Evolutionary conservation across 2,797 vertebrate genomes (phyloP).

Genomic region (Acanthurus tractus): DNA sequence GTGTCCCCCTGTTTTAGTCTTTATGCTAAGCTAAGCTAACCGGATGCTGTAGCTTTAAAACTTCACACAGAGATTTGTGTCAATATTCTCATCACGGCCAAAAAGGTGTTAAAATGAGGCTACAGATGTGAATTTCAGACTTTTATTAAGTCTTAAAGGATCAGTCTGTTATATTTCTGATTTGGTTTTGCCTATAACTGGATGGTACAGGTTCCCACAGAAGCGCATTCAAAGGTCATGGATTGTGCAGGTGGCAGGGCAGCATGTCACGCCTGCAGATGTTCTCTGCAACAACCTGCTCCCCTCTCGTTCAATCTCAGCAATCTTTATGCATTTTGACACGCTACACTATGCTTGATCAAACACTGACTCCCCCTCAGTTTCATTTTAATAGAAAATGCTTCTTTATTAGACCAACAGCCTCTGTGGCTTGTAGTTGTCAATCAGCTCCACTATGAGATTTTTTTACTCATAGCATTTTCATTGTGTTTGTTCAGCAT

Average conservation of each 20-base stretch:
- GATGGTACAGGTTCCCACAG: conserved; percentile 45
- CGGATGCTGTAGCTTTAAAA: neutral
- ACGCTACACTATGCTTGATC: neutral
- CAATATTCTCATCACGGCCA: neutral
- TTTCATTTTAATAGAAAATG: conserved; percentile 30
- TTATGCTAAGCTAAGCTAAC: conserved; percentile 2
- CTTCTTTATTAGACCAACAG: conserved; percentile 11
- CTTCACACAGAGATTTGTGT: neutral
- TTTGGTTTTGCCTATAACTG: conserved; percentile 47
- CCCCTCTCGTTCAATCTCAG: conserved; percentile 9
- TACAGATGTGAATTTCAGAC: conserved; percentile 67
- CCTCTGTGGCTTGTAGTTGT: conserved; percentile 14
- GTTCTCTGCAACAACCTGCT: conserved; percentile 13
- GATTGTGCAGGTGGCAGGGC: conserved; percentile 28
- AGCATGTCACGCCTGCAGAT: conserved; percentile 10
- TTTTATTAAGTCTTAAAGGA: conserved; percentile 41
- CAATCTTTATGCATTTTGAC: conserved; percentile 20
- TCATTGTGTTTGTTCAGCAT: neutral
- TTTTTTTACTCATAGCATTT: conserved; percentile 1
- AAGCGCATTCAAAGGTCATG: conserved; percentile 51
- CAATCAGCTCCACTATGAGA: conserved; percentile 8
- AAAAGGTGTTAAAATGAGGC: conserved; percentile 51
- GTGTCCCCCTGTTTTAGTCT: neutral
- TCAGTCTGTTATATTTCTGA: conserved; percentile 52
- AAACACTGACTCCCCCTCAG: conserved; percentile 3